A percentile compares a stretch with the other conserved stretches of the same genome.
Evolutionary conservation across 2,113 vertebrate genomes (phyloP).

Genomic region (Cariama cristata): DNA sequence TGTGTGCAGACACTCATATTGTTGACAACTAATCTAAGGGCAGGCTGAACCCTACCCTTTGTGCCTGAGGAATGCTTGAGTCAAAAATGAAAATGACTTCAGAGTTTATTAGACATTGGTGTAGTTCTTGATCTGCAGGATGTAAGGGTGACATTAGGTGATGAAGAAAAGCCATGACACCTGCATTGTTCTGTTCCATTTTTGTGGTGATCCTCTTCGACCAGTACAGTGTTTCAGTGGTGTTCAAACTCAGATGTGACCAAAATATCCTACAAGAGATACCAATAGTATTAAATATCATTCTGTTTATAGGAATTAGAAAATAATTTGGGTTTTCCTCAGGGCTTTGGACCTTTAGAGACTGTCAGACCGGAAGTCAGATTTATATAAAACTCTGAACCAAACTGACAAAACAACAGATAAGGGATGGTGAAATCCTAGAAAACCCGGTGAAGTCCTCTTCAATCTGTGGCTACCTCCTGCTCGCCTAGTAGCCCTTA

Average conservation of each 20-base stretch:
- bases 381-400: neutral
- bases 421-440: fast-evolving
- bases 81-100: neutral
- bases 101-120: neutral
- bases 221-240: fast-evolving
- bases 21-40: neutral
- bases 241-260: neutral
- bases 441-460: neutral
- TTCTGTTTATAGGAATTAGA: neutral
- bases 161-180: neutral
- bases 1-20: neutral
- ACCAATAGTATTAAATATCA: neutral
- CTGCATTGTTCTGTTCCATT: neutral
- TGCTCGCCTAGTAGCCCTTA: neutral
- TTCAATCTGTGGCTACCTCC: neutral
- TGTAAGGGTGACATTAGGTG: neutral
- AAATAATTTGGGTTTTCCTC: neutral
- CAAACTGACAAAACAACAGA: neutral
- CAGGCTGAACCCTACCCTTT: neutral
- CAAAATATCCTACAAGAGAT: neutral
- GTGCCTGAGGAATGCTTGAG: neutral
- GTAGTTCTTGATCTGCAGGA: neutral
- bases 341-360: neutral
- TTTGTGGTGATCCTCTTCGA: fast-evolving
- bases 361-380: neutral